Evolutionary conservation across 2,113 vertebrate genomes (phyloP), one percentile per base, ranked within the genome.

Genomic region (Noturus placidus): DNA sequence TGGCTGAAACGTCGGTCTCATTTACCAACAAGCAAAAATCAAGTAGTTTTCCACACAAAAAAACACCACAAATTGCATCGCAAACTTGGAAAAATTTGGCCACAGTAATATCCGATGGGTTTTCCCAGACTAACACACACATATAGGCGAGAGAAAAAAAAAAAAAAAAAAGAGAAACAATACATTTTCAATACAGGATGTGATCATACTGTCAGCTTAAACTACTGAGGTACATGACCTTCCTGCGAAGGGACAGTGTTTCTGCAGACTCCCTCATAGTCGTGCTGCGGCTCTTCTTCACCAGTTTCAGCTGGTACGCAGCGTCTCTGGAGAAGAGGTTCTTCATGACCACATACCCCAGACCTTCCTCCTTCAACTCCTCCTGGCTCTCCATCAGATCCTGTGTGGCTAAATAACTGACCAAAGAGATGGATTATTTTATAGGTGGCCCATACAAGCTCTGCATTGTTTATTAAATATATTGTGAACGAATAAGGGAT

Each of bases 271-370:
- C 97, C 89, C 98, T 95, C 90, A 99, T 88, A 0, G 92, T 94
- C 10, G 86, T 94, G 91, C 95, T 95, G 90, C 96, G 96, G 77
- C 96, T 97, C 88, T 96, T 98, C 90, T 97, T 98, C 91, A 97
- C 96, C 76, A 94, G 94, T 15, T 93, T 95, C 35, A 97, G 91
- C 84, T 93, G 91, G 77, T 94, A 59, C 5, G 90, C 89, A 46
- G 95, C 87, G 89, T 95, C 95, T 86, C 92, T 93, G 83, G 93
- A 93, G 92, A 99, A 97, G 89, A 98, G 97, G 92, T 97, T 98
- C 92, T 95, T 96, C 95, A 97, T 96, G 89, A 97, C 97, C 93
- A 99, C 94, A 35, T 99, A 98, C 83, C 95, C 93, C 0, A 97
- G 96, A 83, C 97, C 96, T 92, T 99, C 97, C 91, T 97, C 98